Conservation (phyloP, 1,140 invertebrate genomes). For the Planococcus citri region DNA sequence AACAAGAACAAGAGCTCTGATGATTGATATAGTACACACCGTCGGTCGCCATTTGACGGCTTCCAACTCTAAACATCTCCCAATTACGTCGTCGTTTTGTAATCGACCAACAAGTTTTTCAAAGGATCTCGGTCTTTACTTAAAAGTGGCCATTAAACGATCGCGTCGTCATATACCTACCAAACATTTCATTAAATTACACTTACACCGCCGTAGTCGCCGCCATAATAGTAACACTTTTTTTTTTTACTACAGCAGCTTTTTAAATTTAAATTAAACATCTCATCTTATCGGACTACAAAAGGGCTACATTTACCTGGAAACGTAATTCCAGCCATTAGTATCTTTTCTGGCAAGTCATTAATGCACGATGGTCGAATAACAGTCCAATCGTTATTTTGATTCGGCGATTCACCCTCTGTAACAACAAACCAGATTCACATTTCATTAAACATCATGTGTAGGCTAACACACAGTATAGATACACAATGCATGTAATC, state of each 20-base stretch:
- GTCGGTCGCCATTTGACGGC: too few species aligned
- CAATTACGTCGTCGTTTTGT: not conserved
- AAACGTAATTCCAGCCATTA: constrained; percentile 15
- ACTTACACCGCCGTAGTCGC: not conserved
- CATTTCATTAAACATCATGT: not conserved
- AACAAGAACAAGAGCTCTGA: not conserved
- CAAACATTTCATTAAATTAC: not conserved
- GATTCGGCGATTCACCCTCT: constrained; percentile 12
- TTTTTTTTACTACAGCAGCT: not conserved
- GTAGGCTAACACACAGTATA: too few species aligned
- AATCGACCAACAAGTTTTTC: not conserved
- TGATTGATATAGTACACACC: not conserved
- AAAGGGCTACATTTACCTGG: not conserved
- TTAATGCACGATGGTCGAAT: constrained; percentile 9
- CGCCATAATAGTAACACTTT: not conserved
- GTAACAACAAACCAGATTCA: not conserved
- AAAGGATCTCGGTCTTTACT: not conserved
- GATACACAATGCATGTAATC: too few species aligned
- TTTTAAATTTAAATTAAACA: constrained; percentile 4
- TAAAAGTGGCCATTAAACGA: not conserved
- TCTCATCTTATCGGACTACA: not conserved
- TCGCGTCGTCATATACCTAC: not conserved
- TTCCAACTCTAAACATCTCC: not conserved
- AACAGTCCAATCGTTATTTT: not conserved
- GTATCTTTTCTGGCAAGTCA: constrained; percentile 17